phyloP scores from a whole-genome alignment of 2,797 vertebrate species.

The Acanthopagrus latus region DNA sequence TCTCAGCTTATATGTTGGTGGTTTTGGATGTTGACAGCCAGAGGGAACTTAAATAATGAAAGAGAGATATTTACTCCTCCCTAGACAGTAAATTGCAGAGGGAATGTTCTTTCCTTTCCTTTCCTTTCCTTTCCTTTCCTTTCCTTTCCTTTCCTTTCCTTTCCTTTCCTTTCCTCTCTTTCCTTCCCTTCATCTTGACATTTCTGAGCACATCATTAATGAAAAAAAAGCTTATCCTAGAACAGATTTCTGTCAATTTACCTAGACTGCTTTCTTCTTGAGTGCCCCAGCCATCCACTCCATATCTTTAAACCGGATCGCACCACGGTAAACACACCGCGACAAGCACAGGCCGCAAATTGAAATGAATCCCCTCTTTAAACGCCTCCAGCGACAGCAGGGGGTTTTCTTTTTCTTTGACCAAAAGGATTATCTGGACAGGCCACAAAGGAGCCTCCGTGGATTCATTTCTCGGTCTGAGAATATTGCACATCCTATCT shows the following conservation, averaged over 20 bases:
- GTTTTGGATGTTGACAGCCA: conserved; percentile 43
- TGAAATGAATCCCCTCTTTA: conserved; percentile 48
- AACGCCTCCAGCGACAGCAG: conserved; percentile 37
- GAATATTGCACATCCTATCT: conserved; percentile 78
- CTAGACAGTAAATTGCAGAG: conserved; percentile 42
- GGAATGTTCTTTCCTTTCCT: conserved; percentile 5
- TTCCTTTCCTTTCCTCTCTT: conserved; percentile 4
- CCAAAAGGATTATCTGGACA: conserved; percentile 80
- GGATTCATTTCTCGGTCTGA: conserved; percentile 75
- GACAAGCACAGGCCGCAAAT: conserved; percentile 21
- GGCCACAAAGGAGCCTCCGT: conserved; percentile 73
- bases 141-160: background rate
- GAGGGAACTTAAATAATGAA: conserved; percentile 63
- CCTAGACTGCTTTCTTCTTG: conserved; percentile 32
- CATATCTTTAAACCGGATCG: conserved; percentile 56
- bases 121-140: conserved; percentile 8
- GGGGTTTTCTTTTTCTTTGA: conserved; percentile 64
- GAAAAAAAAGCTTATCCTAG: background rate
- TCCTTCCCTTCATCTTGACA: background rate
- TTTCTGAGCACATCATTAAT: conserved; percentile 18
- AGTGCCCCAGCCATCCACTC: conserved; percentile 17
- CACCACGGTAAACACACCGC: conserved; percentile 42
- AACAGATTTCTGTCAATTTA: conserved; percentile 31
- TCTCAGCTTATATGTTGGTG: conserved; percentile 39
- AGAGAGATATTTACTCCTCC: conserved; percentile 61